Conservation (phyloP, 2,797 vertebrate genomes). For the Hippocampus kuda region DNA sequence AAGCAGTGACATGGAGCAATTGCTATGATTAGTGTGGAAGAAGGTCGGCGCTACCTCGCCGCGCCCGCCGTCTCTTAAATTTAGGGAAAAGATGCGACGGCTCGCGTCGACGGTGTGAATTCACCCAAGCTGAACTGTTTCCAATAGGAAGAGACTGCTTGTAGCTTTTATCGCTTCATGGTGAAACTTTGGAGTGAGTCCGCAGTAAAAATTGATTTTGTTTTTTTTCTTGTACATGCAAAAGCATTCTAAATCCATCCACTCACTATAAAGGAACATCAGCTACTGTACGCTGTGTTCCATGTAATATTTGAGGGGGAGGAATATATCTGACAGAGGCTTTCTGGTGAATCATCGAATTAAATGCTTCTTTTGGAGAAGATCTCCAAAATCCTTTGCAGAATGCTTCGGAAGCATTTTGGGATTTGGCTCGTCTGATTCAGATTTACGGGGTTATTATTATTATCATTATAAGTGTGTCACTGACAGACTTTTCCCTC, state of each 20-base stretch:
- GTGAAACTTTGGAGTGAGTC: not conserved
- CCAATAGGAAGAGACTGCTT: not conserved
- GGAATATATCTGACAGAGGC: not conserved
- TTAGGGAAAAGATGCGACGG: not conserved
- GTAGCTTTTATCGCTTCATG: not conserved
- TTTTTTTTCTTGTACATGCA: not conserved
- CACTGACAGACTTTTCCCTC: no score
- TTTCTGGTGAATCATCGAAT: not conserved
- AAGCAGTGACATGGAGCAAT: slow-evolving; percentile 30
- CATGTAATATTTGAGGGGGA: not conserved
- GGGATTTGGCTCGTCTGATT: not conserved
- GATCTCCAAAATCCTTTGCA: not conserved
- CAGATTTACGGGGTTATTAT: not conserved
- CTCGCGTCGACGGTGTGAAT: not conserved
- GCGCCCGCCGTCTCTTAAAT: not conserved
- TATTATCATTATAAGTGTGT: no score
- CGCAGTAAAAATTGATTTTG: no score
- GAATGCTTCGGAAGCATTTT: not conserved
- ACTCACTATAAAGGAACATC: no score
- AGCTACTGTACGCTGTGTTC: not conserved
- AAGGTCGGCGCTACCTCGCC: not conserved
- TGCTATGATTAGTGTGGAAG: slow-evolving; percentile 10
- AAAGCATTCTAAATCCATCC: not conserved
- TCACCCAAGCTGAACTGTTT: not conserved
- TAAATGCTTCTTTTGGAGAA: not conserved